Base-by-base conservation (phyloP, 1,140 invertebrate genomes). In the Drosophila gunungcola region DNA sequence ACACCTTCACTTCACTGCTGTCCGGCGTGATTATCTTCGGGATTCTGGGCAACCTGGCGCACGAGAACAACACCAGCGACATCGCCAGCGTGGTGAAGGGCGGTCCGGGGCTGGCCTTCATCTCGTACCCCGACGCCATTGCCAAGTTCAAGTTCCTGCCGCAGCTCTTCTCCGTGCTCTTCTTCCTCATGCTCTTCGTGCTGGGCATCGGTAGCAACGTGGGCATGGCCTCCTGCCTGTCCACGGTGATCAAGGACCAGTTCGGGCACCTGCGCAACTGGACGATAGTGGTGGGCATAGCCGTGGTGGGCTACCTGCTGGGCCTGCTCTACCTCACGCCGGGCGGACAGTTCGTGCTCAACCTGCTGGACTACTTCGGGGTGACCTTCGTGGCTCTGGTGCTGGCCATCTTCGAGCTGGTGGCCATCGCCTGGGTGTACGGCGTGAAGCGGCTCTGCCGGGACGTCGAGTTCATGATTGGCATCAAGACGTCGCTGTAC, bases 51-150 rank as follows among this genome's bases (percentile, higher is more conserved):
- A 96, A 96, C 80, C 91, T 96, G 64, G 96, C 95, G 0, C 93
- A 95, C 70, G 95, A 96, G 80, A 93, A 95, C 13, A 94, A 93
- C n/a, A 93, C 93, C 7, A 93, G 93, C 4, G 90, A 92, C 39
- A 92, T 92, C 4, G 36, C 77, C 2, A 90, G 76, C 38, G 91
- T 96, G 0, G 95, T 95, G 0, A 93, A 94, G 57, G 94, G 94
- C 3, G 95, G 95, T 4, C 93, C 94, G 36, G 95, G 95, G 2
- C 92, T 96, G 38, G 95, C 95, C 4, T 95, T 96, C 73, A 94
- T 98, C 16, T 97, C 97, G 0, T 98, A 98, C 92, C 97, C 97
- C 1, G 97, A 97, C 79, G 97, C 97, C 0, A 96, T 98, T 60
- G 94, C 96, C 2, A 96, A 97, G 91, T 96, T 98, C 73, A 95